Conservation (phyloP, 2,888 invertebrate genomes). For the Rhodophaea formosa region DNA sequence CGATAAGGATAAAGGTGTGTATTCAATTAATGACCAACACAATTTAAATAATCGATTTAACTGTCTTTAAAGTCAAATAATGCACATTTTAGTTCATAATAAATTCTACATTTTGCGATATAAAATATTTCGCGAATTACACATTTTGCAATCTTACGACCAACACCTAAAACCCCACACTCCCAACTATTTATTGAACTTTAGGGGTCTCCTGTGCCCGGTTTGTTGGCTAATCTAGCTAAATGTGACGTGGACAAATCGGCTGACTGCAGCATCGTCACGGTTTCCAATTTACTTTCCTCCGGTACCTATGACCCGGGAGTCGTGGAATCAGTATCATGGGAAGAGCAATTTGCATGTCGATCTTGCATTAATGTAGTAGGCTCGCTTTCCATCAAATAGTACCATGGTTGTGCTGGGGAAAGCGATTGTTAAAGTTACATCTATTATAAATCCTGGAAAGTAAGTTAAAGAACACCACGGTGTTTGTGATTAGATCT, state of each 20-base stretch:
- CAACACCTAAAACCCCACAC: conserved; percentile 18
- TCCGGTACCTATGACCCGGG: conserved; percentile 56
- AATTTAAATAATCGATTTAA: no score
- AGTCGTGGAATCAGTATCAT: conserved; percentile 56
- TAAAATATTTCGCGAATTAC: not conserved
- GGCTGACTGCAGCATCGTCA: conserved; percentile 56
- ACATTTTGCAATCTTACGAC: conserved; percentile 8
- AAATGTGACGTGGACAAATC: conserved; percentile 70
- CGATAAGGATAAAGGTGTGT: no score
- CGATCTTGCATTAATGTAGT: conserved; percentile 32
- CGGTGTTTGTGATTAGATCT: no score
- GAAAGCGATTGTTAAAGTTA: not conserved
- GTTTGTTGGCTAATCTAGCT: conserved; percentile 36
- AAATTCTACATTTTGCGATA: no score
- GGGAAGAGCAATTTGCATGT: conserved; percentile 55
- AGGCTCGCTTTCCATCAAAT: not conserved
- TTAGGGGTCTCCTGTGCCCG: conserved; percentile 32
- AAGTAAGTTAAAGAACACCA: no score
- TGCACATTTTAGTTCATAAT: no score
- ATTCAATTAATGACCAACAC: no score
- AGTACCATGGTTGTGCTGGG: not conserved
- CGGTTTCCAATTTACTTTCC: conserved; percentile 70
- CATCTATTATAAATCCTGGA: no score
- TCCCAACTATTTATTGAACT: conserved; percentile 26
- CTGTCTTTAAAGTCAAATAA: no score